Conservation (phyloP, 2,797 vertebrate species). For the Megalops cyprinoides region DNA sequence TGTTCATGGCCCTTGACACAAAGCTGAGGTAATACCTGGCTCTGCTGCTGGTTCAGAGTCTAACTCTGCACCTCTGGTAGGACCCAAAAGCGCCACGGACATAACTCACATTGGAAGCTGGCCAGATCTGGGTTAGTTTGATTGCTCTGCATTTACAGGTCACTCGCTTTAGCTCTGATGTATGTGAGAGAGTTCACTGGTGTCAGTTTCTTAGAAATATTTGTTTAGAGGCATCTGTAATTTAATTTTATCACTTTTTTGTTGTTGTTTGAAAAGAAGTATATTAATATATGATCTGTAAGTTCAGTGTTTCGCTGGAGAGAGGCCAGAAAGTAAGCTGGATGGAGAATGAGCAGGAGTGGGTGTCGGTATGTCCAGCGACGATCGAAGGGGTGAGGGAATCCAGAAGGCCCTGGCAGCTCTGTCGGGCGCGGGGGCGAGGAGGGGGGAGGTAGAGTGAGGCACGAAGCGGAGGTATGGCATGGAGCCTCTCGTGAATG, state of each 20-base stretch:
- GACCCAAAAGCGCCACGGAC: not conserved
- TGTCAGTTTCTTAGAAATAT: conserved; percentile 34
- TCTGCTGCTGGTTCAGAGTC: not conserved
- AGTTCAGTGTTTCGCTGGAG: conserved; percentile 53
- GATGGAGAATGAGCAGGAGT: conserved; percentile 71
- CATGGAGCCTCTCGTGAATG: not conserved
- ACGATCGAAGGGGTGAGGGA: conserved; percentile 69
- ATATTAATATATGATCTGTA: conserved; percentile 62
- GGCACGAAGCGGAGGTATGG: not conserved
- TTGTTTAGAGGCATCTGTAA: conserved; percentile 52
- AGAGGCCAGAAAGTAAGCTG: conserved; percentile 64
- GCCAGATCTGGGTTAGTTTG: not conserved
- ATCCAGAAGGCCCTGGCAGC: conserved; percentile 63
- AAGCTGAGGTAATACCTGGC: not conserved
- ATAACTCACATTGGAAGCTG: not conserved
- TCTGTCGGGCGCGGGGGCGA: conserved; percentile 33
- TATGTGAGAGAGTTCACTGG: not conserved
- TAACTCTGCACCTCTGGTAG: not conserved
- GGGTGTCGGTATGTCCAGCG: conserved; percentile 65
- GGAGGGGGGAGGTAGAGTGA: not conserved
- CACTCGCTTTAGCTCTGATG: not conserved
- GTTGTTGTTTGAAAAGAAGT: conserved; percentile 60
- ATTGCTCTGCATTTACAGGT: not conserved
- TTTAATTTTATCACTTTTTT: conserved; percentile 53
- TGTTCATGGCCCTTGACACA: not conserved